These are phyloP conservation scores for Ataeniobius toweri DNA, from an alignment of 2,797 vertebrate genomes.

Conservation along the genomic window DNA sequence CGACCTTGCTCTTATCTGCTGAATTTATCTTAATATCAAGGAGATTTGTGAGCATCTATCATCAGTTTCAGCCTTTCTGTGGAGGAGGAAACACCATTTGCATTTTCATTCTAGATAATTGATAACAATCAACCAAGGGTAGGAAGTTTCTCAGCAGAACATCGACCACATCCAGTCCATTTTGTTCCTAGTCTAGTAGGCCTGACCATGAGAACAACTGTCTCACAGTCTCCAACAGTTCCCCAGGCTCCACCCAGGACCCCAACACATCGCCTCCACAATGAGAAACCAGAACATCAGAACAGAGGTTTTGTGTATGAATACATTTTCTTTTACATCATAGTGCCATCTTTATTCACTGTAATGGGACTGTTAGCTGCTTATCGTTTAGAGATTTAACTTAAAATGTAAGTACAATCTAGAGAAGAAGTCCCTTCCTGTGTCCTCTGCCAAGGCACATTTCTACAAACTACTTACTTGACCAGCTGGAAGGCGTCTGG, in stretches of 20 bases:
- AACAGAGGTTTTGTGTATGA: no score
- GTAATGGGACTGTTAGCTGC: no score
- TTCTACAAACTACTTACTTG: conserved; percentile 82
- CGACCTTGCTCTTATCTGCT: background rate
- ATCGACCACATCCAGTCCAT: no score
- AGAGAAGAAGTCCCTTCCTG: background rate
- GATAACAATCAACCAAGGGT: background rate
- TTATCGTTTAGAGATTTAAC: no score
- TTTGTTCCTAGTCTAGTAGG: no score
- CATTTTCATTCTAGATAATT: background rate
- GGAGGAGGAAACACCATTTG: background rate
- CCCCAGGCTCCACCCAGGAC: no score
- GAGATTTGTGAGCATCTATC: background rate
- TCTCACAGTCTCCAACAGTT: no score
- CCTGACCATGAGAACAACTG: no score
- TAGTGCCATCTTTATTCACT: background rate
- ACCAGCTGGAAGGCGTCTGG: conserved; percentile 88
- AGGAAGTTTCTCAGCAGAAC: background rate
- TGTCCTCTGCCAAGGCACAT: background rate
- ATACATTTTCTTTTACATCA: no score
- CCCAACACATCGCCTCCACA: no score
- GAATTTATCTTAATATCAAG: background rate
- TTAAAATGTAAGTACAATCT: background rate
- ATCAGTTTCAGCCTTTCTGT: no score
- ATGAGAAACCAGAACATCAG: no score